Evolutionary conservation across 1,140 invertebrate species (phyloP).

Genomic region (Hypsibius dujardini): DNA sequence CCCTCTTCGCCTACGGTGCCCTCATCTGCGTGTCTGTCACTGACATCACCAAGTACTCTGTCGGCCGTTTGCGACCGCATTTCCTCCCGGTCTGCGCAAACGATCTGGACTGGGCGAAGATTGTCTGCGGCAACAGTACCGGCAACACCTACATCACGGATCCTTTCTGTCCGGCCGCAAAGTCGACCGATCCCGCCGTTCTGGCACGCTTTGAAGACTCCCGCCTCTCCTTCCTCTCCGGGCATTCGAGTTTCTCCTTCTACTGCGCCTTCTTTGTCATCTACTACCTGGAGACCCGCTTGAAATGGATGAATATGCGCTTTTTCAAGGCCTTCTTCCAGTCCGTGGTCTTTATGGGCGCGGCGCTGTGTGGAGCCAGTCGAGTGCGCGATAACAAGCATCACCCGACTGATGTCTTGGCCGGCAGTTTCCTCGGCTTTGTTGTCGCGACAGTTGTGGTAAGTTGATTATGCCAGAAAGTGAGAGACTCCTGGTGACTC

Average conservation of each 20-base stretch:
- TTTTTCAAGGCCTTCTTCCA: slow-evolving; percentile 22
- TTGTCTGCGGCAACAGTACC: not conserved
- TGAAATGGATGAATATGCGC: slow-evolving; percentile 11
- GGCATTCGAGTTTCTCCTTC: slow-evolving; percentile 39
- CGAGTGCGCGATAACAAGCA: slow-evolving; percentile 87
- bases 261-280: slow-evolving; percentile 26
- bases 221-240: slow-evolving; percentile 41
- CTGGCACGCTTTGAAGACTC: slow-evolving; percentile 17
- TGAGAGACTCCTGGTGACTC: not conserved
- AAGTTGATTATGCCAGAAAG: slow-evolving; percentile 25
- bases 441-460: slow-evolving; percentile 40
- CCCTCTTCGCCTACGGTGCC: slow-evolving; percentile 58
- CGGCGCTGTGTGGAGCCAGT: slow-evolving; percentile 53
- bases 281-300: slow-evolving; percentile 20
- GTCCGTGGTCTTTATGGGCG: slow-evolving; percentile 20
- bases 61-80: slow-evolving; percentile 75
- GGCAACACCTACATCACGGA: slow-evolving; percentile 13
- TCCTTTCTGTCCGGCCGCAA: slow-evolving; percentile 14
- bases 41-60: slow-evolving; percentile 73
- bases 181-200: slow-evolving; percentile 1
- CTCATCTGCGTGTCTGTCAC: slow-evolving; percentile 59
- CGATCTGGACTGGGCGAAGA: slow-evolving; percentile 32
- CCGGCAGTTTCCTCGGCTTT: slow-evolving; percentile 45
- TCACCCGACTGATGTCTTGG: slow-evolving; percentile 71
- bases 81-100: slow-evolving; percentile 55